Base-by-base conservation (phyloP, 2,113 vertebrate species). In the Rynchops niger region DNA sequence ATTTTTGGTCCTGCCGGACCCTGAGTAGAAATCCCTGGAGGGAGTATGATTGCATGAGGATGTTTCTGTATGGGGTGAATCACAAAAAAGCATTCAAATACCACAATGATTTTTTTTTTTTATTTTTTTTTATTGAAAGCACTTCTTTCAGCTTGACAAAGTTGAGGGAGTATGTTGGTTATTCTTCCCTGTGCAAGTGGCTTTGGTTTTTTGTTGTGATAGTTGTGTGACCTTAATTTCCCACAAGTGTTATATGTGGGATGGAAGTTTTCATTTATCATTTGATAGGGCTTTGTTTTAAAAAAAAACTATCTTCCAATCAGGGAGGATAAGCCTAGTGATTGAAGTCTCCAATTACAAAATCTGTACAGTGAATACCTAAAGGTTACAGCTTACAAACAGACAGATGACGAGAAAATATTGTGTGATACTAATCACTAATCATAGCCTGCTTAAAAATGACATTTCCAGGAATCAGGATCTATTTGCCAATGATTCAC, bases 401-500 rank as follows among this genome's bases (percentile, higher is more conserved):
- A 95, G 53, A 21, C 74, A 70, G 52, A 69, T 91, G 94, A 95
- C 4, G 30, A 90, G 90, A 84, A 96, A 97, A 94, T 69, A 86
- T 38, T 49, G 59, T 82, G 36, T 91, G 93, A 85, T 95, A 84
- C 17, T 73, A 90, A 95, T 94, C 80, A 89, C 50, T 95, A 95
- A 95, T 96, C 87, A 95, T 32, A 95, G 36, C 59, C 79, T 95
- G 38, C 86, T 90, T 90, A 88, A 93, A 59, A 88, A 62, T 77
- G 93, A 91, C 87, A 81, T 93, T 97, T 93, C 23, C 32, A 93
- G 67, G 91, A 95, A 96, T 77, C 82, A 63, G 67, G 82, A 95
- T 94, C 89, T 83, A 80, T 95, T 94, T 95, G 82, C 63, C 88
- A 76, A 59, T 93, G 90, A 97, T 86, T 96, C 87, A 90, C 70